Evolutionary conservation across 2,888 invertebrate genomes (phyloP).

Genomic region (Hydrotaea diabolus): DNA sequence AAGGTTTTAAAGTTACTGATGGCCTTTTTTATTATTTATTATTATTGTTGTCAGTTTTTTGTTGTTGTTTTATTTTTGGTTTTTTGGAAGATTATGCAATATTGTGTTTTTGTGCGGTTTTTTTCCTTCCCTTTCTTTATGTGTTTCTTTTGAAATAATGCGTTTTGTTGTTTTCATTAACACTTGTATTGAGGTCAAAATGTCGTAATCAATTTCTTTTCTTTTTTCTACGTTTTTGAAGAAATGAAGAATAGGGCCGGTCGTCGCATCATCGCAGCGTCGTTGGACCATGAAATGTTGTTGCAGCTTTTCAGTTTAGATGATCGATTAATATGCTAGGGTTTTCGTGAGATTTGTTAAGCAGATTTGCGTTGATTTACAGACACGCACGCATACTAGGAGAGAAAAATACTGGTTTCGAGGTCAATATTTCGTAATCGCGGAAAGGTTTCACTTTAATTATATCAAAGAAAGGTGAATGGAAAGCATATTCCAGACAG

Average conservation of each 20-base stretch:
- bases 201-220: constrained; percentile 58
- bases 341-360: not conserved
- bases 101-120: constrained; percentile 33
- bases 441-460: too few relatives aligned
- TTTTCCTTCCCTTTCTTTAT: not conserved
- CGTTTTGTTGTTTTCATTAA: constrained; percentile 53
- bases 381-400: too few relatives aligned
- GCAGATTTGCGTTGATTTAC: not conserved
- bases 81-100: constrained; percentile 57
- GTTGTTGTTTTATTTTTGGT: constrained; percentile 41
- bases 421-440: not conserved
- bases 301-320: constrained; percentile 19
- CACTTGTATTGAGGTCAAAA: constrained; percentile 63
- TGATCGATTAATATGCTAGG: constrained; percentile 33
- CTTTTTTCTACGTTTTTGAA: not conserved
- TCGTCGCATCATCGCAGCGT: too few relatives aligned
- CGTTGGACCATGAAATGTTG: not conserved
- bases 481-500: too few relatives aligned
- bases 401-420: constrained; percentile 17
- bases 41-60: not conserved
- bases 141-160: constrained; percentile 15
- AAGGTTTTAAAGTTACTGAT: constrained; percentile 37
- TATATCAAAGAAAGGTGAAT: too few relatives aligned
- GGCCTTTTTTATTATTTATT: not conserved
- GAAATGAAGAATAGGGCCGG: constrained; percentile 38